Conservation (phyloP, 2,797 vertebrate genomes). For the Sebastes goodei region DNA sequence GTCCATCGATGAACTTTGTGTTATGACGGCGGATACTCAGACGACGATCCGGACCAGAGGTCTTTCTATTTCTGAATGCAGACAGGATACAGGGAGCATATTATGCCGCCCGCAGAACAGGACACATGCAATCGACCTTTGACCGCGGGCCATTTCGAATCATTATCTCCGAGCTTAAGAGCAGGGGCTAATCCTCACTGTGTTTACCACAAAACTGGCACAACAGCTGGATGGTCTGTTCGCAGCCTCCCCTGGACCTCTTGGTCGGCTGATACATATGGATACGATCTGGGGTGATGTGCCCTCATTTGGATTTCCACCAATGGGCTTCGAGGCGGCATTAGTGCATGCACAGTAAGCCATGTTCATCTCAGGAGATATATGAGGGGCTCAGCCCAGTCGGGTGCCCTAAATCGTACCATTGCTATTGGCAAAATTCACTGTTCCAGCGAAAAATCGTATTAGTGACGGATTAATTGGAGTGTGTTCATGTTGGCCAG, state of each 20-base stretch:
- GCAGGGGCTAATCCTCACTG: conserved; percentile 70
- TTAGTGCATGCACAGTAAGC: conserved; percentile 52
- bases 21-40: conserved; percentile 15
- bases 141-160: conserved; percentile 62
- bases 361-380: conserved; percentile 46
- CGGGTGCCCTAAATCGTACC: conserved; percentile 44
- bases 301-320: conserved; percentile 60
- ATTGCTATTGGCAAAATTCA: conserved; percentile 41
- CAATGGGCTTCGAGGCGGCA: conserved; percentile 40
- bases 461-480: conserved; percentile 54
- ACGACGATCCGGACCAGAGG: conserved; percentile 17
- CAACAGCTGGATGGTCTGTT: conserved; percentile 75
- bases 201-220: conserved; percentile 72
- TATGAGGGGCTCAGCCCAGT: conserved; percentile 39
- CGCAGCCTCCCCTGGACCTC: conserved; percentile 36
- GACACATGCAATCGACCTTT: conserved; percentile 55
- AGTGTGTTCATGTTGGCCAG: conserved; percentile 35
- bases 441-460: conserved; percentile 31
- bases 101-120: conserved; percentile 46
- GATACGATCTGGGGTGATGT: conserved; percentile 52
- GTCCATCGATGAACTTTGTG: background rate
- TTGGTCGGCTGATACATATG: conserved; percentile 37
- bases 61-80: conserved; percentile 47
- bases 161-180: conserved; percentile 70
- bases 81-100: conserved; percentile 41